Evolutionary conservation across 2,797 vertebrate species (phyloP).

Genomic region (Jordanella pulchra): DNA sequence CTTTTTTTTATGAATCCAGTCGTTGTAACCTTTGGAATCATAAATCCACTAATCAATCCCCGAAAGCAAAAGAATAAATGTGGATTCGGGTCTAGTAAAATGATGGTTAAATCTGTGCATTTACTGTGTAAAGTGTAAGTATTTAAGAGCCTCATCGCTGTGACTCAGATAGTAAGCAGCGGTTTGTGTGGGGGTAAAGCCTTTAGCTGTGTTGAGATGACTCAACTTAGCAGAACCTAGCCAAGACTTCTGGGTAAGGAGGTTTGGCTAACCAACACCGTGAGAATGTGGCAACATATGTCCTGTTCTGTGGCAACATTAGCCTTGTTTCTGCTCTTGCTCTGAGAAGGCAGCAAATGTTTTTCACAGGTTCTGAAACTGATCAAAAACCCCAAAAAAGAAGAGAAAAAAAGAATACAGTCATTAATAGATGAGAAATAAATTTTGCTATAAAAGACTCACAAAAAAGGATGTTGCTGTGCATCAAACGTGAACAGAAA

Average conservation of each 20-base stretch:
- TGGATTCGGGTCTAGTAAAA: conserved; percentile 15
- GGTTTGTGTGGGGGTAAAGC: conserved; percentile 74
- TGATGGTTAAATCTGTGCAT: conserved; percentile 49
- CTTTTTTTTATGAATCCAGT: not conserved
- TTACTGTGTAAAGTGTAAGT: conserved; percentile 27
- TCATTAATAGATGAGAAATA: not conserved
- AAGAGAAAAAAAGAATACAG: not conserved
- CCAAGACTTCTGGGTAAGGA: conserved; percentile 76
- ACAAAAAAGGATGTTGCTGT: conserved; percentile 12
- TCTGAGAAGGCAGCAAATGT: conserved; percentile 21
- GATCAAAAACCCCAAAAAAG: not conserved
- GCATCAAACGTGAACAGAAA: conserved; percentile 21
- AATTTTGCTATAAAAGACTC: not conserved
- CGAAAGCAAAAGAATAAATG: conserved; percentile 25
- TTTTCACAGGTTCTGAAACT: conserved; percentile 7
- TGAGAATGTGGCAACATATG: conserved; percentile 72
- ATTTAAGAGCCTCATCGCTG: conserved; percentile 33
- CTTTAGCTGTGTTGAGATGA: conserved; percentile 67
- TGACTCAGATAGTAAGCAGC: conserved; percentile 66
- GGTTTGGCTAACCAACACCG: conserved; percentile 73
- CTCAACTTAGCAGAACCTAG: conserved; percentile 75
- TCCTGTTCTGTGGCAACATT: conserved; percentile 69
- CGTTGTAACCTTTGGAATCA: not conserved
- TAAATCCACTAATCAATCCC: conserved; percentile 21
- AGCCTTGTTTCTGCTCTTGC: conserved; percentile 30